Conservation (phyloP, 2,113 vertebrate species). For the Lamprologus tigripictilis region DNA sequence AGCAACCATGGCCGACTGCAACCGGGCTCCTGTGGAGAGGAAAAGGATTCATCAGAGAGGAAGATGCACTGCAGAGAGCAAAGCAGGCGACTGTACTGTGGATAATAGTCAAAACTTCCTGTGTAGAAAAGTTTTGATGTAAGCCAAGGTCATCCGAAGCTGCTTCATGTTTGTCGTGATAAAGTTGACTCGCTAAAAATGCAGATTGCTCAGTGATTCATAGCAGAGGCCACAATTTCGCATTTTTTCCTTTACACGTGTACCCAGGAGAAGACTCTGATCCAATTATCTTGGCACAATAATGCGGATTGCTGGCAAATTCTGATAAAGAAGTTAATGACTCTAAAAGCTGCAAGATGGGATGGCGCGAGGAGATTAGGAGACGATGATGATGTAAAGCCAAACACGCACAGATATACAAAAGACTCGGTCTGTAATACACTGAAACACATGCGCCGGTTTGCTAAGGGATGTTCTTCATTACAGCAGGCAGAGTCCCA, state of each 20-base stretch:
- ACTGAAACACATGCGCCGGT: background rate
- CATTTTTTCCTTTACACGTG: background rate
- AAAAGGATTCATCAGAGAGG: conserved; percentile 4
- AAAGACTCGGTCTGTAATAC: background rate
- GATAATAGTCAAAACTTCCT: background rate
- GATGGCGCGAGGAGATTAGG: conserved; percentile 8
- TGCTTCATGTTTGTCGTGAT: background rate
- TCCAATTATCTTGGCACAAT: conserved; percentile 29
- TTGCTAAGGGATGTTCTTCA: background rate
- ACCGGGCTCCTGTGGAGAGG: conserved; percentile 68
- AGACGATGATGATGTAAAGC: background rate
- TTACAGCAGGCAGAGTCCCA: conserved; percentile 20
- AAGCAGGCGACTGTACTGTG: background rate
- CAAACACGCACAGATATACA: background rate
- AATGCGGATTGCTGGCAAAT: conserved; percentile 8
- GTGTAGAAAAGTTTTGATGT: background rate
- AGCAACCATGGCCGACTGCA: conserved; percentile 81
- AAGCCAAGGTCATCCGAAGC: background rate
- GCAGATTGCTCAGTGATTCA: background rate
- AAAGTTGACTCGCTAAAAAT: background rate
- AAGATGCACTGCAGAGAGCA: background rate
- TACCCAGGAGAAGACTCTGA: conserved; percentile 5
- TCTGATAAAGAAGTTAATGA: conserved; percentile 31
- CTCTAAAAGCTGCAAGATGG: conserved; percentile 14
- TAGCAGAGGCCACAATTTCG: background rate